Percentiles rank a stretch among this genome's conserved stretches.
Conservation (phyloP, 2,888 invertebrate species). For the Acleris literana region DNA sequence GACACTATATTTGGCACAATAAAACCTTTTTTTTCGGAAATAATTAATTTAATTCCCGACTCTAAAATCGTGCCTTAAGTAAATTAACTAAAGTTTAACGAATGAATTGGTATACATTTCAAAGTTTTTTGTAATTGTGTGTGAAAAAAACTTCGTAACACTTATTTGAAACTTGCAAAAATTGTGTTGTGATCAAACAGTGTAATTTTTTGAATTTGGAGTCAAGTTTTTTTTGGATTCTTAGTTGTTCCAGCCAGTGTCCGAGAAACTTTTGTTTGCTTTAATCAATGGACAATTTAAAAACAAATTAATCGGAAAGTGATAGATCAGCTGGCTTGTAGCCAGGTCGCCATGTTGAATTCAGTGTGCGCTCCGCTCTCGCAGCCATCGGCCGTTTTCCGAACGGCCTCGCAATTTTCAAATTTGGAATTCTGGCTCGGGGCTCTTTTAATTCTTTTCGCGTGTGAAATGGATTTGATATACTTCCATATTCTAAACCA, state of each 20-base stretch:
- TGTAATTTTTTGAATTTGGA: too few species aligned
- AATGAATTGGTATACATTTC: too few species aligned
- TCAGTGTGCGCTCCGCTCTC: conserved; percentile 71
- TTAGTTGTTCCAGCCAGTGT: too few species aligned
- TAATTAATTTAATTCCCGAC: too few species aligned
- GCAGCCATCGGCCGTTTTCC: conserved; percentile 57
- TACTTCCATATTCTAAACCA: conserved; percentile 67
- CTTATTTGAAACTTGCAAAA: too few species aligned
- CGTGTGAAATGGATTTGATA: conserved; percentile 78
- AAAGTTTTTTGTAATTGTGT: too few species aligned
- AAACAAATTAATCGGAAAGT: conserved; percentile 24
- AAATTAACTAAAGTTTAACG: too few species aligned
- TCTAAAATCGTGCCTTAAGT: too few species aligned
- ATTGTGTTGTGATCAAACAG: too few species aligned
- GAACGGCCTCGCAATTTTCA: conserved; percentile 59
- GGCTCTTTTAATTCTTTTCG: conserved; percentile 66
- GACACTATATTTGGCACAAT: conserved; percentile 4
- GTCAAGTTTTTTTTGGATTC: too few species aligned
- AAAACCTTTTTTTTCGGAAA: not conserved
- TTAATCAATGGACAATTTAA: not conserved
- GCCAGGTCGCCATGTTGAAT: conserved; percentile 56
- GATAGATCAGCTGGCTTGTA: conserved; percentile 34
- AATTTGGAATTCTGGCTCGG: conserved; percentile 78
- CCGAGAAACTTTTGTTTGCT: too few species aligned
- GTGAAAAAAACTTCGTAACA: too few species aligned